These are phyloP conservation scores for Pammene aurita DNA, from an alignment of 2,888 invertebrate genomes.

Conservation along the genomic window DNA sequence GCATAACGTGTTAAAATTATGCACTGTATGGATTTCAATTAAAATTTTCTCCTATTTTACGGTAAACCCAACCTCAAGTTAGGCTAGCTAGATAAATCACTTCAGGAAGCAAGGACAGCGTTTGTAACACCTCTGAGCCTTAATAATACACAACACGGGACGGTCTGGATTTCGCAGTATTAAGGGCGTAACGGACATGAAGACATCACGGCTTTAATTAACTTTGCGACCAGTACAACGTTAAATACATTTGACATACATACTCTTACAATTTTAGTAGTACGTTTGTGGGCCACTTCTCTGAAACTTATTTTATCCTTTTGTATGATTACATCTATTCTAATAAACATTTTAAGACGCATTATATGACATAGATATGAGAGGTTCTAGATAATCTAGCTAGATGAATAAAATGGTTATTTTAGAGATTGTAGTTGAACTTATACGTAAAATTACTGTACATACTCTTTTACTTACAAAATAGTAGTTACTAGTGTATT, in stretches of 20 bases:
- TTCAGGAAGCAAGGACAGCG: constrained; percentile 16
- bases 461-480: too few relatives aligned
- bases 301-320: too few relatives aligned
- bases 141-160: constrained; percentile 31
- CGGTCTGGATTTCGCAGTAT: constrained; percentile 31
- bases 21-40: not conserved
- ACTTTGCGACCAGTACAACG: not conserved
- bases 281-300: too few relatives aligned
- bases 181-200: constrained; percentile 21
- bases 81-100: constrained; percentile 32
- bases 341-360: too few relatives aligned
- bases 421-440: too few relatives aligned
- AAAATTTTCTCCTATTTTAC: constrained; percentile 1
- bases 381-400: too few relatives aligned
- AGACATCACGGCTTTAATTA: constrained; percentile 21
- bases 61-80: constrained; percentile 1
- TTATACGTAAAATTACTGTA: too few relatives aligned
- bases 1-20: too few relatives aligned
- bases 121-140: constrained; percentile 31
- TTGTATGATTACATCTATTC: too few relatives aligned
- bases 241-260: not conserved
- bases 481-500: too few relatives aligned
- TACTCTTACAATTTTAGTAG: not conserved
- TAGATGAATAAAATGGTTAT: too few relatives aligned
- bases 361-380: too few relatives aligned